Percentiles rank a stretch among this genome's conserved stretches.
phyloP scores from a whole-genome alignment of 2,888 invertebrate species.

The Zaprionus obscuricornis region DNA sequence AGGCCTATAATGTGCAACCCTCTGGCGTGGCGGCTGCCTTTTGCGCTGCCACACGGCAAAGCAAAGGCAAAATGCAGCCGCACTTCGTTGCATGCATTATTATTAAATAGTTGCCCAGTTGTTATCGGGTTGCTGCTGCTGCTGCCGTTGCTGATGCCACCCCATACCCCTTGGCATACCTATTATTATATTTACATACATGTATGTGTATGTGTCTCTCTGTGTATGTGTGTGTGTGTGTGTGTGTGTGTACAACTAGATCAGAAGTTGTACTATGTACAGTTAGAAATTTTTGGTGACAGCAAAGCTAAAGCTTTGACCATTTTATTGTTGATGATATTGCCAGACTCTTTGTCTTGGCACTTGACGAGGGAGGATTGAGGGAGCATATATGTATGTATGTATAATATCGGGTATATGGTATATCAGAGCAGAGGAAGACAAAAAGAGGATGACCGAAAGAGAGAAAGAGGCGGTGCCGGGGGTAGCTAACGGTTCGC shows the following conservation, averaged over 20 bases:
- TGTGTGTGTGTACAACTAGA: no score
- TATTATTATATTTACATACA: background rate
- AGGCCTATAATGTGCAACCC: conserved; percentile 8
- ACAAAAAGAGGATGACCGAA: no score
- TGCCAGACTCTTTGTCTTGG: no score
- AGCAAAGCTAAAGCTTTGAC: conserved; percentile 39
- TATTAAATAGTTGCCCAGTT: conserved; percentile 47
- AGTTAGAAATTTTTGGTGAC: conserved; percentile 17
- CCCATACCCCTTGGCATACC: no score
- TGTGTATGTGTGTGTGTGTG: no score
- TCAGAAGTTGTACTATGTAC: conserved; percentile 26
- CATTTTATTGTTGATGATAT: no score
- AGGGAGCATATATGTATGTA: no score
- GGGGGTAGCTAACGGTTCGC: background rate
- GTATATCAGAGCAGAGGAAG: no score
- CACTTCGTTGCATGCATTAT: conserved; percentile 45
- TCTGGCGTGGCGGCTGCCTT: background rate
- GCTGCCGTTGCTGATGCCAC: background rate
- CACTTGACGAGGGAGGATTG: no score
- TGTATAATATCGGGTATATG: no score
- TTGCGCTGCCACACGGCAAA: conserved; percentile 12
- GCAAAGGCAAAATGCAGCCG: no score
- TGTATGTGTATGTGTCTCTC: no score
- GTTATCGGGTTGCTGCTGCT: conserved; percentile 17
- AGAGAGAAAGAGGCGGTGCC: background rate